These are phyloP conservation scores for Caenorhabditis parvicauda DNA, from an alignment of 2,888 invertebrate species.

Conservation along the genomic window DNA sequence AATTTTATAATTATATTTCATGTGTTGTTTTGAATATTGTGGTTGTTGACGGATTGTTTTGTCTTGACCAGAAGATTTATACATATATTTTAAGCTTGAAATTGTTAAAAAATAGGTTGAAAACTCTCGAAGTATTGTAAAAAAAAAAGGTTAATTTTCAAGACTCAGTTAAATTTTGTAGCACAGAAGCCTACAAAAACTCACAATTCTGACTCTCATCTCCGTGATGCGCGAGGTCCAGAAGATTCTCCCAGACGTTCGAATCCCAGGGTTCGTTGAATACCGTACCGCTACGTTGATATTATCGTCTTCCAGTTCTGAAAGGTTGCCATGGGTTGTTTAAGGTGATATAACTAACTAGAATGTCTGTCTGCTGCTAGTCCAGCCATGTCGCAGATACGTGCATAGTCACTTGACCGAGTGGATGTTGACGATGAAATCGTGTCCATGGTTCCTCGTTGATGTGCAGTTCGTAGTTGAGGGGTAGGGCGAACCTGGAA, in stretches of 20 bases:
- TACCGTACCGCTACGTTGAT: constrained; percentile 72
- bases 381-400: constrained; percentile 15
- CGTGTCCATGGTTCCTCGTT: constrained; percentile 11
- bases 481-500: constrained; percentile 49
- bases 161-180: too few species aligned
- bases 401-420: constrained; percentile 29
- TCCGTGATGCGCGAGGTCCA: constrained; percentile 63
- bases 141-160: too few species aligned
- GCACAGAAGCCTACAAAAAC: too few species aligned
- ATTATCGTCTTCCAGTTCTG: constrained; percentile 50
- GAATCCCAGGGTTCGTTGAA: constrained; percentile 91
- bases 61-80: too few species aligned
- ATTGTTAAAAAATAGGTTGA: too few species aligned
- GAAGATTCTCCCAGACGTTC: constrained; percentile 76
- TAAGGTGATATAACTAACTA: constrained; percentile 8
- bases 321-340: background rate
- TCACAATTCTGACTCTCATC: constrained; percentile 22
- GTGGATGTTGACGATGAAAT: constrained; percentile 1
- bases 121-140: too few species aligned
- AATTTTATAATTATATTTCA: too few species aligned
- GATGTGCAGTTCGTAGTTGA: constrained; percentile 20
- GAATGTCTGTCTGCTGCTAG: background rate
- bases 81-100: too few species aligned
- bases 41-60: too few species aligned
- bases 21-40: too few species aligned